Evolutionary conservation across 2,797 vertebrate species (phyloP).

Genomic region (Sciurus vulgaris): DNA sequence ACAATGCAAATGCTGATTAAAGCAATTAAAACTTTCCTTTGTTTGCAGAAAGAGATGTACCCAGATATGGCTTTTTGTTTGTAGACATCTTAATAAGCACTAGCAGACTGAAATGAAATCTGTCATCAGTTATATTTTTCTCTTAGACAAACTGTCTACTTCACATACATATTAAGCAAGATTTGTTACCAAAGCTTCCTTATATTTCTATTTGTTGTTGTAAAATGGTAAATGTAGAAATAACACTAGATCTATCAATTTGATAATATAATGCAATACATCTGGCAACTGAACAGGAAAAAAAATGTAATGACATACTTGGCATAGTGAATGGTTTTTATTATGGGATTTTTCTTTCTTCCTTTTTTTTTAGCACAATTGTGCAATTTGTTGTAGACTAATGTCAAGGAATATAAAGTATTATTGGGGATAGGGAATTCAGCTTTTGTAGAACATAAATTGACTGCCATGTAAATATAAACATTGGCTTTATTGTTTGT

Average conservation of each 20-base stretch:
- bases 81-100: slow-evolving; percentile 97
- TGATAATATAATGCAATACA: slow-evolving; percentile 88
- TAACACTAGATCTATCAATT: slow-evolving; percentile 90
- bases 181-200: slow-evolving; percentile 92
- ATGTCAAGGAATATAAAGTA: slow-evolving; percentile 86
- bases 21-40: slow-evolving; percentile 99
- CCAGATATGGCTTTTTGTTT: slow-evolving; percentile 93
- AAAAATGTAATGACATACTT: slow-evolving; percentile 88
- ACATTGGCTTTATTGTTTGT: slow-evolving; percentile 88
- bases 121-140: slow-evolving; percentile 96
- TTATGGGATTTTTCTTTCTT: slow-evolving; percentile 84
- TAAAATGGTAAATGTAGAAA: slow-evolving; percentile 89
- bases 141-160: slow-evolving; percentile 91
- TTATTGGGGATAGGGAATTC: slow-evolving; percentile 86
- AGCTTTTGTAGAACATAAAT: slow-evolving; percentile 88
- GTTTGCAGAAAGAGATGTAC: slow-evolving; percentile 93
- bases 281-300: slow-evolving; percentile 87
- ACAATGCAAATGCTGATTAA: slow-evolving; percentile 98
- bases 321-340: slow-evolving; percentile 86
- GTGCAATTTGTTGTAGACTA: slow-evolving; percentile 88
- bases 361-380: slow-evolving; percentile 86
- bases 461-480: slow-evolving; percentile 88
- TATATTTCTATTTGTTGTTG: slow-evolving; percentile 91
- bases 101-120: slow-evolving; percentile 98
- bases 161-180: slow-evolving; percentile 94